phyloP scores from a whole-genome alignment of 1,140 invertebrate species.

The Zaprionus camerounensis region DNA sequence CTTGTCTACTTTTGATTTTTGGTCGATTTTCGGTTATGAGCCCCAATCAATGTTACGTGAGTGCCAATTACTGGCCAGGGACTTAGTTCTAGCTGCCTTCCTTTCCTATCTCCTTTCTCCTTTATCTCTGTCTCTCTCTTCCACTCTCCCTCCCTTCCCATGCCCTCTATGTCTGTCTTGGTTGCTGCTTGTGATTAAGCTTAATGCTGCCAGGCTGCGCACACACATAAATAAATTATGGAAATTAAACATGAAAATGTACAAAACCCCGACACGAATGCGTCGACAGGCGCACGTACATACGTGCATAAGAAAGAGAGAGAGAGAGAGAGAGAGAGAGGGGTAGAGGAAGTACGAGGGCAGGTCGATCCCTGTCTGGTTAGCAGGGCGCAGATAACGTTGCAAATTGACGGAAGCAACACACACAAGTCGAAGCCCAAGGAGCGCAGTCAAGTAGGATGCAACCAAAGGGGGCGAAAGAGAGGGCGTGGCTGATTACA shows the following conservation, averaged over 20 bases:
- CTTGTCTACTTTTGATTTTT: constrained; percentile 58
- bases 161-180: neutral
- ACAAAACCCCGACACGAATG: constrained; percentile 69
- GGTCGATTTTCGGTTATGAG: constrained; percentile 57
- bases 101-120: neutral
- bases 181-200: constrained; percentile 59
- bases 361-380: constrained; percentile 28
- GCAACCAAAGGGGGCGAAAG: neutral
- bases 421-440: constrained; percentile 35
- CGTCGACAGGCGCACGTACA: constrained; percentile 46
- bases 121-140: neutral
- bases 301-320: neutral
- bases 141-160: neutral
- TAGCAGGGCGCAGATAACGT: constrained; percentile 53
- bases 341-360: neutral
- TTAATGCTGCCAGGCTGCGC: constrained; percentile 34
- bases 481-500: constrained; percentile 2
- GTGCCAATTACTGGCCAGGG: constrained; percentile 61
- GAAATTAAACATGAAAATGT: constrained; percentile 81
- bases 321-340: neutral
- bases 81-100: constrained; percentile 25
- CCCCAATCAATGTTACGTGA: constrained; percentile 72
- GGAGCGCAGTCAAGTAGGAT: neutral
- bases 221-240: constrained; percentile 79
- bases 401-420: constrained; percentile 77